Percentiles rank a stretch among this genome's conserved stretches.
Evolutionary conservation across 1,140 invertebrate genomes (phyloP).

Genomic region (Drosophila tani): DNA sequence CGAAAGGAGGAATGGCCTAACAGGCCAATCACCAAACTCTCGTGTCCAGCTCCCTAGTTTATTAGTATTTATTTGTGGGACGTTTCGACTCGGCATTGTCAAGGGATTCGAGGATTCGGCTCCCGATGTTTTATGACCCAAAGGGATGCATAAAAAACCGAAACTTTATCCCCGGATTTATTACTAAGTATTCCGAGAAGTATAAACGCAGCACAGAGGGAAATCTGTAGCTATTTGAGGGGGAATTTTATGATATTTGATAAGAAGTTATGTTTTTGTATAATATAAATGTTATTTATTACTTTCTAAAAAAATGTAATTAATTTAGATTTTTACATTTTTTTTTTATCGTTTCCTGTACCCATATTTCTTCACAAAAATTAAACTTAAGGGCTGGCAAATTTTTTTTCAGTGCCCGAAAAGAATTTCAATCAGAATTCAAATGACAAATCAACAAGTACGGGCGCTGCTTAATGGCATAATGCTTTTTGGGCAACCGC

Average conservation of each 20-base stretch:
- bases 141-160: slow-evolving; percentile 27
- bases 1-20: slow-evolving; percentile 60
- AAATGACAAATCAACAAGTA: slow-evolving; percentile 40
- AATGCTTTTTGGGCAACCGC: slow-evolving; percentile 29
- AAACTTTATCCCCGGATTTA: slow-evolving; percentile 47
- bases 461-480: neutral
- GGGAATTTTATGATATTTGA: neutral
- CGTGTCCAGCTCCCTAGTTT: slow-evolving; percentile 51
- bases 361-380: too few species aligned
- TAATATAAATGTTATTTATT: neutral
- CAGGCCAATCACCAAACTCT: slow-evolving; percentile 54
- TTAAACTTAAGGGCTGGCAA: neutral
- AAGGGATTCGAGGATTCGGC: slow-evolving; percentile 35
- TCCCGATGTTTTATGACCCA: slow-evolving; percentile 51
- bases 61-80: slow-evolving; percentile 78
- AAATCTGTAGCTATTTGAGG: neutral
- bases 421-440: slow-evolving; percentile 18
- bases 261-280: neutral
- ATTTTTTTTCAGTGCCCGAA: neutral
- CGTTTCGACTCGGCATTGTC: slow-evolving; percentile 48
- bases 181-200: slow-evolving; percentile 7
- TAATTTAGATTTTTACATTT: too few species aligned
- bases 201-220: neutral
- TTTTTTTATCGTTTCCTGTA: too few species aligned
- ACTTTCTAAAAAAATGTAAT: neutral